Conservation (phyloP, 2,888 invertebrate genomes). For the Eupithecia exiguata region DNA sequence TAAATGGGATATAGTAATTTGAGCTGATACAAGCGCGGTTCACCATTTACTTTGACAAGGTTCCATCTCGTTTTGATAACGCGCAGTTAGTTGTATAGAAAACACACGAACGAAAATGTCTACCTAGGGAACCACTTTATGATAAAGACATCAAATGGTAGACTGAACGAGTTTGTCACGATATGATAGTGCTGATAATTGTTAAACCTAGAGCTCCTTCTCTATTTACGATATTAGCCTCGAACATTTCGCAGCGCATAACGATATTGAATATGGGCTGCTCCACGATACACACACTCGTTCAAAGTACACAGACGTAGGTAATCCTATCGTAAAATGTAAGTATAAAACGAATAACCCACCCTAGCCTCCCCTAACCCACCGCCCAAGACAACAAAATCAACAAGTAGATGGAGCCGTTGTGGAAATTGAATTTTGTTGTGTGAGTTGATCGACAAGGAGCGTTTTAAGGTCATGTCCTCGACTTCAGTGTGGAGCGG, state of each 20-base stretch:
- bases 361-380: conserved; percentile 15
- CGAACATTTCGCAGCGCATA: not conserved
- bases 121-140: too few species aligned
- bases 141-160: too few species aligned
- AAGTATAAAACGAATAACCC: not conserved
- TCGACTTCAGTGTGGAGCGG: not conserved
- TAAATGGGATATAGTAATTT: too few species aligned
- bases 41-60: too few species aligned
- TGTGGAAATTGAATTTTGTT: conserved; percentile 21
- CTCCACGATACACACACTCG: not conserved
- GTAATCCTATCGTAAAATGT: not conserved
- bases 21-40: too few species aligned
- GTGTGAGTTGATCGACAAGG: conserved; percentile 10
- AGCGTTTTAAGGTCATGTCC: not conserved
- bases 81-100: too few species aligned
- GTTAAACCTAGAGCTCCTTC: too few species aligned
- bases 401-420: conserved; percentile 51
- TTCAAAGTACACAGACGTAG: not conserved
- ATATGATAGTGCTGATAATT: too few species aligned
- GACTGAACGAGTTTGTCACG: too few species aligned
- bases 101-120: too few species aligned
- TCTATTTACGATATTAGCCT: too few species aligned
- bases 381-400: conserved; percentile 30
- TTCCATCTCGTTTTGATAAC: too few species aligned
- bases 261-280: not conserved